Evolutionary conservation across 2,797 vertebrate species (phyloP).

Genomic region (Sandelia bainsii): DNA sequence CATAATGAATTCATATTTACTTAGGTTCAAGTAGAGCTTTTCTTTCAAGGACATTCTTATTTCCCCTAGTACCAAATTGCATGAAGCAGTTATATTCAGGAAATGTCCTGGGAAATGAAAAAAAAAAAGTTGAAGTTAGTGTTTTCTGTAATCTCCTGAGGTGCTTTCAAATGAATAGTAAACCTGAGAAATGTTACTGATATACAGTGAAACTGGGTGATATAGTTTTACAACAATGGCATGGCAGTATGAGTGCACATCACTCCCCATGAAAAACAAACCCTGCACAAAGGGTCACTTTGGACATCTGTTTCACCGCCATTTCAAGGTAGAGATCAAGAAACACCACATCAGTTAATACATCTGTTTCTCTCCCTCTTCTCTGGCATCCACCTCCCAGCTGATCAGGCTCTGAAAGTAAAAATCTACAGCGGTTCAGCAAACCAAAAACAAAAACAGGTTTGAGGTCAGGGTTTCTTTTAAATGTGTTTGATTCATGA

Average conservation of each 20-base stretch:
- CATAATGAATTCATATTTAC: slow-evolving; percentile 11
- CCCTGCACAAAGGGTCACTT: neutral
- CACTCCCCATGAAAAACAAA: neutral
- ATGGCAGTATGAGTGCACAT: neutral
- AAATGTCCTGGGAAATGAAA: neutral
- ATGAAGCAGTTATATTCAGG: neutral
- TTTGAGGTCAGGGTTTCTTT: slow-evolving; percentile 2
- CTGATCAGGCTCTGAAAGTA: neutral
- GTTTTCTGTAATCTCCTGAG: neutral
- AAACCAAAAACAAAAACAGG: neutral
- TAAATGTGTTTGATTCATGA: neutral
- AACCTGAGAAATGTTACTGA: no score
- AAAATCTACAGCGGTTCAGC: neutral
- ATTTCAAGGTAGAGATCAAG: neutral
- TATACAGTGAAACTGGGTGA: neutral
- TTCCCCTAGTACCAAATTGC: neutral
- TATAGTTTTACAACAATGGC: neutral
- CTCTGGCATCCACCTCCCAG: neutral
- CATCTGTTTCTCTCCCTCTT: neutral
- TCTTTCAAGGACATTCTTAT: neutral
- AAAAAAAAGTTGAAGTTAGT: neutral
- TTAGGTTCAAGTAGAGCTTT: neutral
- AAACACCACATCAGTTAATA: neutral
- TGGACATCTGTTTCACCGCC: neutral
- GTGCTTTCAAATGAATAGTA: neutral